phyloP scores from a whole-genome alignment of 2,888 invertebrate genomes.

The Choristoneura rosaceana region DNA sequence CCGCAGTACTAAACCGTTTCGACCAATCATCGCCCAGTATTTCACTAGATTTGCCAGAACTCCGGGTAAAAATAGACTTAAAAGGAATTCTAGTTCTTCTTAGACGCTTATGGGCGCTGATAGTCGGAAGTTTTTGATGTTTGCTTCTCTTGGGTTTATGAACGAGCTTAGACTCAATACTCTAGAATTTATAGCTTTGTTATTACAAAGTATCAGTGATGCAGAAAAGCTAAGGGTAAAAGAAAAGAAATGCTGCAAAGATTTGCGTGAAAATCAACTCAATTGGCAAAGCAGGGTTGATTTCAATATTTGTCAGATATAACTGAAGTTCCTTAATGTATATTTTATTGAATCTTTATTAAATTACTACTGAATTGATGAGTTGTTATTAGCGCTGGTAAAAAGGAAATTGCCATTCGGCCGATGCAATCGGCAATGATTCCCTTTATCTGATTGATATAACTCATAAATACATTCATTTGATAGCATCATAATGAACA shows the following conservation, averaged over 20 bases:
- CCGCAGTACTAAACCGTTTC: conserved; percentile 21
- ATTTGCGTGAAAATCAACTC: neutral
- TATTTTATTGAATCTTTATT: neutral
- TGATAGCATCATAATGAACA: conserved; percentile 38
- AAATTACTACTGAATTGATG: conserved; percentile 26
- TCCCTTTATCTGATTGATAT: conserved; percentile 44
- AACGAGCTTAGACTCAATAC: neutral
- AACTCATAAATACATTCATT: conserved; percentile 58
- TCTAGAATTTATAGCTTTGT: too few species aligned
- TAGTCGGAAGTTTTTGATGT: conserved; percentile 3
- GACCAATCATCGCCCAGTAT: conserved; percentile 31
- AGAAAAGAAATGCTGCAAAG: neutral
- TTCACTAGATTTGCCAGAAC: conserved; percentile 33
- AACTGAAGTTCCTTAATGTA: neutral
- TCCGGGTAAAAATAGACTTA: conserved; percentile 13
- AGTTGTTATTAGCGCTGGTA: conserved; percentile 10
- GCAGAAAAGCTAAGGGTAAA: neutral
- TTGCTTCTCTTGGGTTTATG: neutral
- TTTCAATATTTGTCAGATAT: neutral
- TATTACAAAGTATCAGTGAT: neutral
- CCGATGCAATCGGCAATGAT: conserved; percentile 25
- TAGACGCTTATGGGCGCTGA: conserved; percentile 2
- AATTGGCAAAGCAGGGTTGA: neutral
- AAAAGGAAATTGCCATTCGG: conserved; percentile 24
- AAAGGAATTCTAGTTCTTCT: conserved; percentile 1